Evolutionary conservation across 2,888 invertebrate species (phyloP), one percentile per base, ranked within the genome.

Genomic region (Brassicogethes aeneus): DNA sequence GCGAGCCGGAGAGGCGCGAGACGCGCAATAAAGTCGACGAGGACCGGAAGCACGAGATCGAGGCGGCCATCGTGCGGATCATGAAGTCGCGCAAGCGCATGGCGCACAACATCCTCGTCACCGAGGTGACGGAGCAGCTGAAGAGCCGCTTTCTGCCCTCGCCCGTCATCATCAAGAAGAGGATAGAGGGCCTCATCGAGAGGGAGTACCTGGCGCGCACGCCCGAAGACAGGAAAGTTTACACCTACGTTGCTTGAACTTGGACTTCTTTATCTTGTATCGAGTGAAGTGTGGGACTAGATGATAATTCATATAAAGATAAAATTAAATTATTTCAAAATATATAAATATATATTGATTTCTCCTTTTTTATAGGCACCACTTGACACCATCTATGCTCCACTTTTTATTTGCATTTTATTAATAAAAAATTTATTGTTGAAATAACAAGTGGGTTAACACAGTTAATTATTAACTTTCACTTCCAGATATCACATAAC

Each of bases 151-250:
- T 99, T 80, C 79, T 95, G 71, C 97, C 99, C 49, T 93, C 93
- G 58, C 97, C 97, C 40, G 91, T 92, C 55, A 87, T 96, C 55
- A 97, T 99, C 68, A 99, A 99, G 76, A 96, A 97, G 71, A 84
- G 99, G 68, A 97, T 99, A 72, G 99, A 99, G 75, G 94, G 95
- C 47, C 82, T 99, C 62, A 99, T 99, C 69, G 99, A 99, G 73
- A 79, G 99, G 55, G 99, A 99, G 74, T 99, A 99, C 75, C 78
- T 99, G 65, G 92, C 94, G 54, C 83, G 99, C 70, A 94, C 95
- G 64, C 87, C 92, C 43, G 93, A 95, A 72, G 97, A 99, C 78
- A 81, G 89, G 73, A 93, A 93, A 79, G 83, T 92, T 63, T 94
- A 94, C 77, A 87, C 90, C 54, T 94, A 94, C 73, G 90, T 94